Percentiles rank a stretch among this genome's conserved stretches.
Evolutionary conservation across 2,113 vertebrate species (phyloP).

Genomic region (Oryzias curvinotus): DNA sequence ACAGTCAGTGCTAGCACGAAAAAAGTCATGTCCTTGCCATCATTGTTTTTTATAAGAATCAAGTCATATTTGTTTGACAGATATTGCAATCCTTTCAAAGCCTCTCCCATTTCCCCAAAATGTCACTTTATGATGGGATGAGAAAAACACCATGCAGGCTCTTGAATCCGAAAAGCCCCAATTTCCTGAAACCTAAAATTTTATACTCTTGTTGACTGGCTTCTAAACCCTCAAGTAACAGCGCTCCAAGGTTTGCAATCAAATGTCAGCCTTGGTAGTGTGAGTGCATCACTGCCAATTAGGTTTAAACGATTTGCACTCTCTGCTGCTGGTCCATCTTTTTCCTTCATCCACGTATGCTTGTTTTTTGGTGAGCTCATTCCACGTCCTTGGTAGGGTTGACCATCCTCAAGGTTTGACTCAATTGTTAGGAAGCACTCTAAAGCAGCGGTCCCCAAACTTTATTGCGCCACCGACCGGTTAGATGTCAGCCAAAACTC

Average conservation of each 20-base stretch:
- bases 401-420: slow-evolving; percentile 22
- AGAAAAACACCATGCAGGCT: not conserved
- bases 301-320: slow-evolving; percentile 23
- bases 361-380: slow-evolving; percentile 41
- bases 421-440: slow-evolving; percentile 26
- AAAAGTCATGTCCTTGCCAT: no score
- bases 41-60: no score
- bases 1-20: no score
- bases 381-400: slow-evolving; percentile 44
- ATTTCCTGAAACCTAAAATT: not conserved
- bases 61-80: no score
- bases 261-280: not conserved
- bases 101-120: not conserved
- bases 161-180: not conserved
- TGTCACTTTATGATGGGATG: not conserved
- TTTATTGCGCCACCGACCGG: no score
- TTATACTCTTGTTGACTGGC: not conserved
- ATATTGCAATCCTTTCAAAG: not conserved
- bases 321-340: slow-evolving; percentile 16
- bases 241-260: slow-evolving; percentile 13
- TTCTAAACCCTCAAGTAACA: not conserved
- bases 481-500: no score
- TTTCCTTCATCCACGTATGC: slow-evolving; percentile 24
- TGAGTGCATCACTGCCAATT: slow-evolving; percentile 5
- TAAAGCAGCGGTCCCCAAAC: not conserved